Percentiles rank a stretch among this genome's conserved stretches.
These are phyloP conservation scores for Elegia similella DNA, from an alignment of 2,888 invertebrate genomes.

Conservation along the genomic window DNA sequence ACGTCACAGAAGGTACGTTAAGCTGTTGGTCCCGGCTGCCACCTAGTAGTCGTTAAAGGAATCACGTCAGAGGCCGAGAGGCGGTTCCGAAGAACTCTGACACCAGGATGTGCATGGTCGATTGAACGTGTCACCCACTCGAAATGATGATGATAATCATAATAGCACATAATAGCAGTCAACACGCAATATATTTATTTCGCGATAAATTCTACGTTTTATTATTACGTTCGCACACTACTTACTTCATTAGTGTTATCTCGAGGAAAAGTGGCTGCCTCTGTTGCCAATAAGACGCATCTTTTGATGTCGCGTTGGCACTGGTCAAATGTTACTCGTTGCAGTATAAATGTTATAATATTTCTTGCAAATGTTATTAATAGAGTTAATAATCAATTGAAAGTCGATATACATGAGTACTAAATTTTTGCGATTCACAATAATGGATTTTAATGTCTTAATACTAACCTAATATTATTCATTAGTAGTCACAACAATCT, in stretches of 20 bases:
- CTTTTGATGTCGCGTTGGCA: slow-evolving; percentile 13
- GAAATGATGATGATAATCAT: slow-evolving; percentile 1
- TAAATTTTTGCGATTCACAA: no score
- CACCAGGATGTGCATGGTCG: no score
- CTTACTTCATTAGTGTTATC: slow-evolving; percentile 8
- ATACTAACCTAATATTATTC: no score
- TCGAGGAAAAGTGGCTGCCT: slow-evolving; percentile 1
- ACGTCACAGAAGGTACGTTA: no score
- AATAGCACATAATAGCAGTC: not conserved
- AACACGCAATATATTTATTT: not conserved
- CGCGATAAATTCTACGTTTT: slow-evolving; percentile 5
- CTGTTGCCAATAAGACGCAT: slow-evolving; percentile 12
- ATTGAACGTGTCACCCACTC: no score
- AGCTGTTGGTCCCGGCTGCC: no score
- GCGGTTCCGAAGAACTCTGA: no score
- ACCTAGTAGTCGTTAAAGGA: no score
- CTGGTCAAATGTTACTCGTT: not conserved
- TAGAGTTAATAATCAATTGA: not conserved
- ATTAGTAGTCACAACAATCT: no score
- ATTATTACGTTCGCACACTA: not conserved
- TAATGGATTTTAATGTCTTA: no score
- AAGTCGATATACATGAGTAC: no score
- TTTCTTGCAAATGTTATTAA: not conserved
- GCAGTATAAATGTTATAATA: not conserved
- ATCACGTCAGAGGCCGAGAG: no score